Evolutionary conservation across 1,140 invertebrate genomes (phyloP).

Genomic region (Pantala flavescens): DNA sequence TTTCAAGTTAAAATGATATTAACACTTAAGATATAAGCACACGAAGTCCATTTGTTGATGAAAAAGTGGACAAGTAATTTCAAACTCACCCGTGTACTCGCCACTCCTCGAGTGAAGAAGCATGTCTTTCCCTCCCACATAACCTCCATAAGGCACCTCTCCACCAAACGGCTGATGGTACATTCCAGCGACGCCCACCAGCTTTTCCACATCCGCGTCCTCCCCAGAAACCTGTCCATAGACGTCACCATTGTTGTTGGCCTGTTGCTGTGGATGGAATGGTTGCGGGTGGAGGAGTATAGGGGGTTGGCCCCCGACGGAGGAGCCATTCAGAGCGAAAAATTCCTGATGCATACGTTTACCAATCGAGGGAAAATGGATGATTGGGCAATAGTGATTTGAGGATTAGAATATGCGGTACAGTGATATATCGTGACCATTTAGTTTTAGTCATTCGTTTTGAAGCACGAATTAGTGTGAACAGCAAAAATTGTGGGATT

Average conservation of each 20-base stretch:
- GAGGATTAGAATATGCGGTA: no score
- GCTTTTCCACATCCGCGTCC: slow-evolving; percentile 32
- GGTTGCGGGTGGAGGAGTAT: not conserved
- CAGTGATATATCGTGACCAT: no score
- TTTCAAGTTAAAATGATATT: no score
- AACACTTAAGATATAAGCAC: no score
- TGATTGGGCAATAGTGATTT: no score
- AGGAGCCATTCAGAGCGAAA: not conserved
- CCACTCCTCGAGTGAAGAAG: slow-evolving; percentile 21
- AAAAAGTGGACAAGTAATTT: no score
- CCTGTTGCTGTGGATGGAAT: not conserved
- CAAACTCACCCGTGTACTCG: slow-evolving; percentile 27
- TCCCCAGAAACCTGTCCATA: slow-evolving; percentile 43
- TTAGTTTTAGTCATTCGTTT: no score
- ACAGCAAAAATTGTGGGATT: no score
- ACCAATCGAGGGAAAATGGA: no score
- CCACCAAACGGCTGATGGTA: not conserved
- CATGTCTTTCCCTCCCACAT: not conserved
- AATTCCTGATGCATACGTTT: not conserved
- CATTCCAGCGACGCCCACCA: slow-evolving; percentile 22
- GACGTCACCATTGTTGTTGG: slow-evolving; percentile 41
- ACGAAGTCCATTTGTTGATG: no score
- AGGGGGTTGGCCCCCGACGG: not conserved
- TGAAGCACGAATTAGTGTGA: no score
- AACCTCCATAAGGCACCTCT: not conserved